Conservation (phyloP, 2,113 vertebrate genomes). For the Xiphophorus hellerii region DNA sequence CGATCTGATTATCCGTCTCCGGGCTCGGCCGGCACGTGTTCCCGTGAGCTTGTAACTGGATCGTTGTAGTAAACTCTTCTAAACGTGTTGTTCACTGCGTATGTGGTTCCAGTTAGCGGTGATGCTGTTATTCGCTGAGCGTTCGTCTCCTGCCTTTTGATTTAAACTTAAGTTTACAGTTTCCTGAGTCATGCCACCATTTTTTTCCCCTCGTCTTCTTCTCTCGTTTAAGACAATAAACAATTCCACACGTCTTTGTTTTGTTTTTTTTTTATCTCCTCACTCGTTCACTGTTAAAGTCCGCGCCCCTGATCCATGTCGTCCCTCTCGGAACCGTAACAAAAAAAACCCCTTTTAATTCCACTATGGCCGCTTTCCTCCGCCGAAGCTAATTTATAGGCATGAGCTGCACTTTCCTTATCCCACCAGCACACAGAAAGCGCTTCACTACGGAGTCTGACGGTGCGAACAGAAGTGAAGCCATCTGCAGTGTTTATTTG, state of each 20-base stretch:
- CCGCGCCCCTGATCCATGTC: constrained; percentile 8
- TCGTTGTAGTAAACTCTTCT: background rate
- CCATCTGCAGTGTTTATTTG: constrained; percentile 55
- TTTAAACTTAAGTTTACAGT: constrained; percentile 10
- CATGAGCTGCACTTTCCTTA: constrained; percentile 19
- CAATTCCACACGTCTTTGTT: background rate
- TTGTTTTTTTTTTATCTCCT: constrained; percentile 13
- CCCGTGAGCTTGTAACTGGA: background rate
- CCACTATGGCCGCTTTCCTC: constrained; percentile 28
- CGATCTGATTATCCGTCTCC: constrained; percentile 19
- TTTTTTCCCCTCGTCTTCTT: background rate
- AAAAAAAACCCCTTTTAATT: constrained; percentile 45
- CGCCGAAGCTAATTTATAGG: constrained; percentile 40
- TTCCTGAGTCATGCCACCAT: constrained; percentile 31
- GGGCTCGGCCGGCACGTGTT: background rate
- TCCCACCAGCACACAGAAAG: constrained; percentile 26
- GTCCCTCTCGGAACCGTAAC: constrained; percentile 38
- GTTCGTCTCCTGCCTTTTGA: background rate
- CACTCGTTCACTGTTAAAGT: constrained; percentile 47
- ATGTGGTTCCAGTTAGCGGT: background rate
- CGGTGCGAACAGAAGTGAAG: constrained; percentile 49
- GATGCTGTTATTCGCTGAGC: background rate
- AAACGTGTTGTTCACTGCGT: background rate
- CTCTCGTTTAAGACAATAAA: background rate
- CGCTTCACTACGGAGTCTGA: constrained; percentile 31